A percentile compares a stretch with the other conserved stretches of the same genome.
Conservation (phyloP, 2,888 invertebrate genomes). For the Thecophora atra region DNA sequence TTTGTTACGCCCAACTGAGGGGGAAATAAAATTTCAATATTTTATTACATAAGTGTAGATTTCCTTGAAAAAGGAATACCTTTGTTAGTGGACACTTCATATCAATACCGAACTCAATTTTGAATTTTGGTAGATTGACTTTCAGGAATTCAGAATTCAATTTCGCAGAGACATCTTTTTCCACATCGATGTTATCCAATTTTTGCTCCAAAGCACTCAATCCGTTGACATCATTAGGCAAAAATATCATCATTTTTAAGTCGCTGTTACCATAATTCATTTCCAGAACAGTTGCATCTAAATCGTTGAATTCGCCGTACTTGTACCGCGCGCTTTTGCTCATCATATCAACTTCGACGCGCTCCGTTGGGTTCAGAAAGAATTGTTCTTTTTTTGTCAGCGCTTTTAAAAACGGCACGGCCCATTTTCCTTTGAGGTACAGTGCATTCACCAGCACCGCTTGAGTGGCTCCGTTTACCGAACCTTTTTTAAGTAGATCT, state of each 20-base stretch:
- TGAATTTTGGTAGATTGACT: constrained; percentile 81
- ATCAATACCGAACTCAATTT: constrained; percentile 78
- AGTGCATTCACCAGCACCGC: constrained; percentile 85
- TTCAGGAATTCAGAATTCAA: constrained; percentile 68
- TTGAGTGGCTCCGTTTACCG: constrained; percentile 70
- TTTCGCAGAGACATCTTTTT: constrained; percentile 63
- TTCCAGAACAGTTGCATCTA: constrained; percentile 72
- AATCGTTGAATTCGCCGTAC: constrained; percentile 67
- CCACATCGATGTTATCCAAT: constrained; percentile 69
- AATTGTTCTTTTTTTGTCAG: constrained; percentile 74
- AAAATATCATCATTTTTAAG: constrained; percentile 78
- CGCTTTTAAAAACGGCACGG: constrained; percentile 71
- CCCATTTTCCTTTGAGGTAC: constrained; percentile 88
- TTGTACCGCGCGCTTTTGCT: constrained; percentile 67
- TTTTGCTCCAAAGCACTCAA: constrained; percentile 72
- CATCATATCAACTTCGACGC: constrained; percentile 76
- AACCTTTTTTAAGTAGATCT: constrained; percentile 73
- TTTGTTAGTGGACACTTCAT: constrained; percentile 70
- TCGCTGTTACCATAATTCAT: constrained; percentile 76
- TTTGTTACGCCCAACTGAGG: constrained; percentile 76
- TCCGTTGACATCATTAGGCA: constrained; percentile 77
- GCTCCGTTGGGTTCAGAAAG: constrained; percentile 68
- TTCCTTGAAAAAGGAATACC: constrained; percentile 69
- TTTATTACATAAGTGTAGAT: too few species aligned
- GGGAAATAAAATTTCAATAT: not conserved